Evolutionary conservation across 1,140 invertebrate genomes (phyloP), one percentile per base, ranked within the genome.

Genomic region (Epicauta chinensis): DNA sequence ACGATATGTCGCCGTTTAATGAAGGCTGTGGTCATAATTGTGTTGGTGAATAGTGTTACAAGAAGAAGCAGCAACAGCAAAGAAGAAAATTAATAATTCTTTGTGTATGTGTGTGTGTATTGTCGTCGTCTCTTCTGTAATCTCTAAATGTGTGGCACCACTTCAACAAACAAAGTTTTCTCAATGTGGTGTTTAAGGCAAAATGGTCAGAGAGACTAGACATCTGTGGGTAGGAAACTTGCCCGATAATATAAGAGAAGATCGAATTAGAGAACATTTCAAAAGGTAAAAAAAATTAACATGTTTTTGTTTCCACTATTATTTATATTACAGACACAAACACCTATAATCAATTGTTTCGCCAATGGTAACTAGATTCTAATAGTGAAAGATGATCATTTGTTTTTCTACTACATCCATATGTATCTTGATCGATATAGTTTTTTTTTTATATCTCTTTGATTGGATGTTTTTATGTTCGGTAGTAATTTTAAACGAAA

Each of bases 131-230:
- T 39, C 10, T 23, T 23, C 23, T n/a, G n/a, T n/a, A n/a, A 23
- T 23, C 23, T 23, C 23, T 23, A 23, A 23, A 23, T 23, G 23
- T 67, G 65, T 67, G 62, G 44, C 53, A 48, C 41, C 45, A 46
- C 64, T 62, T 54, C 58, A 55, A 64, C 66, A 68, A 79, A 75
- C 74, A 77, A 77, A 75, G 72, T 74, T 74, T 78, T 74, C 78
- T 77, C 75, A 78, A 82, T 82, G 80, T 80, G 79, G 79, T 79
- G 77, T 80, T 77, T 75, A 77, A 77, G 77, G 78, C 87, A 93
- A 89, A 86, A 97, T 97, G 94, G 94, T 97, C 88, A 94, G 94
- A 89, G 93, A 97, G 89, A 97, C 93, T 84, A 91, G 93, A 83
- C 93, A 98, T 83, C 87, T 97, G 81, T 95, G 93, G 91, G 92